phyloP scores from a whole-genome alignment of 2,888 invertebrate species.

The Tetropium fuscum region DNA sequence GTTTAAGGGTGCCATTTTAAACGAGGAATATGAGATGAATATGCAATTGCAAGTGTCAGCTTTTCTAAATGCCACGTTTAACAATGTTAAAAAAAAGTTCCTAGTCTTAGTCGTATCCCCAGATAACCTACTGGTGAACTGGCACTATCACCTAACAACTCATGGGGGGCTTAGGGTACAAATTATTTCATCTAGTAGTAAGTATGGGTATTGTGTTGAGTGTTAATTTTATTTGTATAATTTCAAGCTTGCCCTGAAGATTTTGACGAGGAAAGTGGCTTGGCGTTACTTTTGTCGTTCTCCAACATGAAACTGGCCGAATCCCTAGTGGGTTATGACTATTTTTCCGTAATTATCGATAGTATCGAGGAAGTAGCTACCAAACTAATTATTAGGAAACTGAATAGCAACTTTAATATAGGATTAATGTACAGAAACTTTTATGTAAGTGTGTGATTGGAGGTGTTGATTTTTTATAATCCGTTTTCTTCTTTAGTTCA shows the following conservation, averaged over 20 bases:
- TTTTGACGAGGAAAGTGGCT: conserved; percentile 35
- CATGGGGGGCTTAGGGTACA: conserved; percentile 47
- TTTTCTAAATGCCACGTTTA: conserved; percentile 51
- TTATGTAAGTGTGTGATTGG: conserved; percentile 50
- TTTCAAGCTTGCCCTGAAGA: conserved; percentile 40
- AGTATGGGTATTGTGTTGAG: conserved; percentile 14
- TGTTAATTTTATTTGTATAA: neutral
- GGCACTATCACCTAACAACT: conserved; percentile 54
- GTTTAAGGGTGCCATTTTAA: conserved; percentile 58
- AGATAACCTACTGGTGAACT: conserved; percentile 45
- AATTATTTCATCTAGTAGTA: conserved; percentile 47
- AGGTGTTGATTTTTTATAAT: conserved; percentile 13
- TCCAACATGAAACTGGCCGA: conserved; percentile 51
- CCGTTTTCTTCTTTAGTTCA: conserved; percentile 43
- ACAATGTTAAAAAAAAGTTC: conserved; percentile 33
- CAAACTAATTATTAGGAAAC: conserved; percentile 51
- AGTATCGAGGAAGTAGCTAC: conserved; percentile 55
- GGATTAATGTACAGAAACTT: conserved; percentile 58
- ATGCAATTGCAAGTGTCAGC: conserved; percentile 52
- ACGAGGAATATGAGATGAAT: conserved; percentile 56
- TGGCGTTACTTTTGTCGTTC: conserved; percentile 48
- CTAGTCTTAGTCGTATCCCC: conserved; percentile 51
- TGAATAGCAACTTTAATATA: conserved; percentile 55
- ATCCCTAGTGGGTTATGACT: conserved; percentile 45
- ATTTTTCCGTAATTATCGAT: conserved; percentile 55